Base-by-base conservation (phyloP, 2,113 vertebrate genomes). In the Dolichallabes microphthalmus region DNA sequence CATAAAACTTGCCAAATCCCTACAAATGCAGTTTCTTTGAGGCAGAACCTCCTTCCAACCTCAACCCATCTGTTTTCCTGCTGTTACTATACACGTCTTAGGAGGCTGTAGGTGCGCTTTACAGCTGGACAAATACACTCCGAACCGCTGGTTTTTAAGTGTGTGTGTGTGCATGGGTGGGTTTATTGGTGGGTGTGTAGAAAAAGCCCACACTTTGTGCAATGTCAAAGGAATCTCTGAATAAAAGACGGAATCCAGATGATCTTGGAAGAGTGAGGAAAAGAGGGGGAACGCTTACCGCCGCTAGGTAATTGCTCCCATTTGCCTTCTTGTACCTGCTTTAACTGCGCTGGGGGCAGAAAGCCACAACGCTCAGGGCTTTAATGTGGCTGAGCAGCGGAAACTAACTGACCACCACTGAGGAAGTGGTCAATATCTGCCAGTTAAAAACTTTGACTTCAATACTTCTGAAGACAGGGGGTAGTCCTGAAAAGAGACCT, bases 241-340 rank as follows among this genome's bases (percentile, higher is more conserved):
- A 82, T 50, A 86, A 74, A 76, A 79, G 64, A 80, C 45, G 14
- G 75, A 63, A 79, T 86, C 77, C 88, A 89, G 85, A 89, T 87
- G 88, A 89, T 75, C 76, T 35, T 64, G 77, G 83, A 81, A 79
- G 61, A 82, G 61, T 22, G 68, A 78, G 35, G 80, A 69, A 83
- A 71, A 80, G 27, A 80, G 79, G 78, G 78, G 79, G 52, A 74
- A 84, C 68, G 69, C 66, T 85, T 86, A 85, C 83, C 83, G 85
- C 82, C 68, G 55, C 30, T 25, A 39, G 71, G 68, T 87, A 88
- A 82, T 86, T 77, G 85, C 74, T 87, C 79, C 86, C 88, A 50
- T 80, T 90, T 85, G 88, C 68, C 60, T 84, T 79, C 66, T 90
- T 91, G n/a, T 89, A 88, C 87, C 83, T 82, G 75, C 89, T 91